Evolutionary conservation across 2,888 invertebrate species (phyloP).

Genomic region (Acanthopleura granulata): DNA sequence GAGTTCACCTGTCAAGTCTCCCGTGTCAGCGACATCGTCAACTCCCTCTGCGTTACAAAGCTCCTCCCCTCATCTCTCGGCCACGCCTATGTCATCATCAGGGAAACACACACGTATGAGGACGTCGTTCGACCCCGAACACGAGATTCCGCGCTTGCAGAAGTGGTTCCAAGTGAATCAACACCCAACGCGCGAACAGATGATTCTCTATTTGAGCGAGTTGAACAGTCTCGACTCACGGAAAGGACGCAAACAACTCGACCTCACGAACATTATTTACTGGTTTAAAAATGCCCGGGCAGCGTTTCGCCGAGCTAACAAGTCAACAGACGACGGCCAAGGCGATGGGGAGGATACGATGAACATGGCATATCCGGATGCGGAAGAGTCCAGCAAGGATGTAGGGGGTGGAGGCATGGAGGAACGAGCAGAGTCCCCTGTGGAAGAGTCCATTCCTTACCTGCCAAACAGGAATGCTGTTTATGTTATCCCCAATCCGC

Average conservation of each 20-base stretch:
- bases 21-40: constrained; percentile 18
- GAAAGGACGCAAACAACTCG: constrained; percentile 88
- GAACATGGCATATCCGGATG: not conserved
- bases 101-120: constrained; percentile 79
- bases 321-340: constrained; percentile 53
- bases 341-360: constrained; percentile 50
- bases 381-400: constrained; percentile 3
- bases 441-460: constrained; percentile 43
- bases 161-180: constrained; percentile 98
- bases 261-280: constrained; percentile 92
- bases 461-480: constrained; percentile 67
- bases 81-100: not conserved
- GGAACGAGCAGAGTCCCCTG: constrained; percentile 12
- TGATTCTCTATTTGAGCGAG: constrained; percentile 94
- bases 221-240: constrained; percentile 90
- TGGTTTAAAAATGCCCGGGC: constrained; percentile 96
- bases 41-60: constrained; percentile 5
- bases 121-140: constrained; percentile 96
- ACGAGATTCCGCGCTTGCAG: constrained; percentile 95
- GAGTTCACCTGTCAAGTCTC: constrained; percentile 32
- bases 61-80: not conserved
- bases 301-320: constrained; percentile 86
- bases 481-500: constrained; percentile 62
- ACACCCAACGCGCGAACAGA: constrained; percentile 96
- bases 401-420: not conserved